Conservation (phyloP, 1,140 invertebrate species). For the Bradysia coprophila region DNA sequence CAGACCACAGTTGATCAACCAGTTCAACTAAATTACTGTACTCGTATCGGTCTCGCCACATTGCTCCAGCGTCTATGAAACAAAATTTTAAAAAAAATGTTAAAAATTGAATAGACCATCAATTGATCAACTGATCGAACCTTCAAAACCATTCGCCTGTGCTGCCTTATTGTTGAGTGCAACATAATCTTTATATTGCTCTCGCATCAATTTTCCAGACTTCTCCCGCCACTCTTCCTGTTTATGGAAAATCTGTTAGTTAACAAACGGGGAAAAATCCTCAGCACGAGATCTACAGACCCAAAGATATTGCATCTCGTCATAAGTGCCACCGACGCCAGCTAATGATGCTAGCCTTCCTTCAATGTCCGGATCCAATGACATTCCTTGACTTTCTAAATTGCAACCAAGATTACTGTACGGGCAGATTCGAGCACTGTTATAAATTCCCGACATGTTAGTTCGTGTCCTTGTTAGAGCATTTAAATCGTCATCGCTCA, state of each 20-base stretch:
- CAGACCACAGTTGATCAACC: slow-evolving; percentile 26
- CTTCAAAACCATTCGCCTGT: slow-evolving; percentile 47
- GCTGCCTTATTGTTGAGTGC: slow-evolving; percentile 61
- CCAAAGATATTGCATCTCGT: slow-evolving; percentile 44
- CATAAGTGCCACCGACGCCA: slow-evolving; percentile 44
- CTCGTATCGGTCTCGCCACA: slow-evolving; percentile 37
- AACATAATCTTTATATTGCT: slow-evolving; percentile 51
- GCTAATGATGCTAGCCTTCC: slow-evolving; percentile 40
- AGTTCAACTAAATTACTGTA: slow-evolving; percentile 25
- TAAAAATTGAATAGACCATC: not conserved
- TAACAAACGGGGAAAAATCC: too few relatives aligned
- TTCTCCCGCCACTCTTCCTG: slow-evolving; percentile 63
- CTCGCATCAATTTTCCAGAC: slow-evolving; percentile 47
- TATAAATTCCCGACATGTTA: not conserved
- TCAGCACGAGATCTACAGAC: too few relatives aligned
- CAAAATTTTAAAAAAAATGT: not conserved
- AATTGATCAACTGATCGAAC: slow-evolving; percentile 6
- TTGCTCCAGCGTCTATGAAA: slow-evolving; percentile 14
- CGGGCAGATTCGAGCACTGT: not conserved
- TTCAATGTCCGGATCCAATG: slow-evolving; percentile 62
- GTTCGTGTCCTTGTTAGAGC: not conserved
- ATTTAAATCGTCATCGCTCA: not conserved
- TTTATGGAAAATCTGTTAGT: slow-evolving; percentile 9
- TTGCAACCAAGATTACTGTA: not conserved
- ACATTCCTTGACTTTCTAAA: slow-evolving; percentile 33